A percentile compares a stretch with the other conserved stretches of the same genome.
Evolutionary conservation across 2,113 vertebrate genomes (phyloP).

Genomic region (Brachypteracias leptosomus): DNA sequence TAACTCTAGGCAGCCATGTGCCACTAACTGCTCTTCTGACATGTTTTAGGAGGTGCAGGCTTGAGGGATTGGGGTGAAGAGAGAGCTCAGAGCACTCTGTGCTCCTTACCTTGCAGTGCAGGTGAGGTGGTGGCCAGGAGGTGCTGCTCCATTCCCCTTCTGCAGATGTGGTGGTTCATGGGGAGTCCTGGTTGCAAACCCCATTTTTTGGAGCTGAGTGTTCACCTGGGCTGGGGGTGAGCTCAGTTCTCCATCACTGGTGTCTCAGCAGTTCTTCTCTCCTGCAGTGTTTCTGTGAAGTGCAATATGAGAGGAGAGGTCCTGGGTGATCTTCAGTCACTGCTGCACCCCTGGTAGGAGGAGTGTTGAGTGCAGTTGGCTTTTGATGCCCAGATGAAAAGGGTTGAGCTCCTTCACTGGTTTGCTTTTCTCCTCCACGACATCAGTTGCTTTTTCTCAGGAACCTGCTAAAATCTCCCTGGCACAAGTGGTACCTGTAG

Average conservation of each 20-base stretch:
- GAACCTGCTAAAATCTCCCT: neutral
- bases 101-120: neutral
- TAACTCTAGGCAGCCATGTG: neutral
- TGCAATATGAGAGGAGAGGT: neutral
- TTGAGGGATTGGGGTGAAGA: neutral
- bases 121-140: accelerated
- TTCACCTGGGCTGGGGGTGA: neutral
- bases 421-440: neutral
- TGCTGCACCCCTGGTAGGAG: neutral
- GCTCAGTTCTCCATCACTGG: accelerated
- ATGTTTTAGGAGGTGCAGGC: neutral
- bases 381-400: neutral
- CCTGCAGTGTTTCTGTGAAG: neutral
- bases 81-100: neutral
- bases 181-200: neutral
- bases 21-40: neutral
- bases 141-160: neutral
- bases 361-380: neutral
- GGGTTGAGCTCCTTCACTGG: neutral
- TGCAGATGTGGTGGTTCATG: accelerated
- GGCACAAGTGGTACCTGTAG: too few species aligned
- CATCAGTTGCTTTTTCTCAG: neutral
- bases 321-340: too few species aligned
- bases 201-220: neutral
- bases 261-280: neutral